Percentiles rank a stretch among this genome's conserved stretches.
Evolutionary conservation across 2,113 vertebrate species (phyloP).

Genomic region (Notothenia coriiceps): DNA sequence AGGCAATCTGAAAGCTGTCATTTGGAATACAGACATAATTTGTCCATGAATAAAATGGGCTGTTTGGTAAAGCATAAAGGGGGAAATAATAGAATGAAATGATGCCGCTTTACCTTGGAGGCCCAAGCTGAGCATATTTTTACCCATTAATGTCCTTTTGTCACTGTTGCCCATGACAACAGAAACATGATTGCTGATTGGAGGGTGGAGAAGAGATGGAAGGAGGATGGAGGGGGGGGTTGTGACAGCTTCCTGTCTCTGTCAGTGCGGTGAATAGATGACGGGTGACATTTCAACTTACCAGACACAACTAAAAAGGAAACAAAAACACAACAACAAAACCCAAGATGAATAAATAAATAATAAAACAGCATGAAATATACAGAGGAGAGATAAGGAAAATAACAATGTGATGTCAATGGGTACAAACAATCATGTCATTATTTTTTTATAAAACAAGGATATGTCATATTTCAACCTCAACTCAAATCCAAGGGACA

Average conservation of each 20-base stretch:
- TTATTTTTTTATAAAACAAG: slow-evolving; percentile 45
- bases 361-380: slow-evolving; percentile 66
- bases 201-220: slow-evolving; percentile 92
- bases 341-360: slow-evolving; percentile 86
- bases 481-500: slow-evolving; percentile 20
- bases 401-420: slow-evolving; percentile 67
- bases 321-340: slow-evolving; percentile 91
- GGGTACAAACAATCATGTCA: slow-evolving; percentile 51
- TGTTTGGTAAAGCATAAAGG: slow-evolving; percentile 69
- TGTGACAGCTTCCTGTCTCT: slow-evolving; percentile 94
- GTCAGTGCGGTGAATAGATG: slow-evolving; percentile 94
- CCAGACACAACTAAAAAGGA: slow-evolving; percentile 98
- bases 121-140: slow-evolving; percentile 86
- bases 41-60: slow-evolving; percentile 54
- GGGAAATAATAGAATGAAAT: slow-evolving; percentile 76
- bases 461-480: slow-evolving; percentile 40
- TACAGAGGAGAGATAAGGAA: slow-evolving; percentile 63
- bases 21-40: slow-evolving; percentile 56
- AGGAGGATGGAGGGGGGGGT: slow-evolving; percentile 89
- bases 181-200: slow-evolving; percentile 92
- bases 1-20: slow-evolving; percentile 77
- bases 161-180: slow-evolving; percentile 92
- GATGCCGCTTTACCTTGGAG: slow-evolving; percentile 90
- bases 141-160: slow-evolving; percentile 92
- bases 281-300: slow-evolving; percentile 99